These are phyloP conservation scores for Lasiurus borealis DNA, from an alignment of 2,113 vertebrate species.

Conservation along the genomic window DNA sequence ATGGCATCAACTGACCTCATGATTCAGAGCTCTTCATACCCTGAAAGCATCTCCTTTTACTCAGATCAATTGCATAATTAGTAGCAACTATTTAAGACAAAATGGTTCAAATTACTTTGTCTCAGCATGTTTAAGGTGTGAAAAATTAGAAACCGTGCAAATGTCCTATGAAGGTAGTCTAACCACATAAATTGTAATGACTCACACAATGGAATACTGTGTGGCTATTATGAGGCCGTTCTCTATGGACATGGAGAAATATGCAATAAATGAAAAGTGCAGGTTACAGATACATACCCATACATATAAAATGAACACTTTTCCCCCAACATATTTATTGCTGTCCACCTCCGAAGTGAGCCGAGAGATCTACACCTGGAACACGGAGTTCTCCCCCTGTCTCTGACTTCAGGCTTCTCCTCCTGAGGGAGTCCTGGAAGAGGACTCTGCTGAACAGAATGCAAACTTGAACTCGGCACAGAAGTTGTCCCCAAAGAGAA, in stretches of 20 bases:
- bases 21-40: background rate
- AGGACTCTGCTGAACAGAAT: background rate
- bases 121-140: background rate
- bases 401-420: background rate
- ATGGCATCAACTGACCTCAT: background rate
- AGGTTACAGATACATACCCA: background rate
- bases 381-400: constrained; percentile 89
- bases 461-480: too few relatives aligned
- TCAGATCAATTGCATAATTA: constrained; percentile 29
- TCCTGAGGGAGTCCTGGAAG: background rate
- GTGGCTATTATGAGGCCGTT: background rate
- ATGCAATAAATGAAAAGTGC: background rate
- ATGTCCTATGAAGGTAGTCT: background rate
- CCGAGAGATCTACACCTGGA: constrained; percentile 86
- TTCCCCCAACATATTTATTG: background rate
- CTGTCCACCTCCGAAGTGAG: constrained; percentile 86
- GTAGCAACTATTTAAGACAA: constrained; percentile 22
- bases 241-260: background rate
- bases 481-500: background rate
- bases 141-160: constrained; percentile 19
- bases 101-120: background rate
- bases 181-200: background rate
- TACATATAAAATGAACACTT: background rate
- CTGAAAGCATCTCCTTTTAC: background rate
- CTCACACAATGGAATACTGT: background rate